Conservation (phyloP, 2,113 vertebrate genomes). For the Nerophis lumbriciformis region DNA sequence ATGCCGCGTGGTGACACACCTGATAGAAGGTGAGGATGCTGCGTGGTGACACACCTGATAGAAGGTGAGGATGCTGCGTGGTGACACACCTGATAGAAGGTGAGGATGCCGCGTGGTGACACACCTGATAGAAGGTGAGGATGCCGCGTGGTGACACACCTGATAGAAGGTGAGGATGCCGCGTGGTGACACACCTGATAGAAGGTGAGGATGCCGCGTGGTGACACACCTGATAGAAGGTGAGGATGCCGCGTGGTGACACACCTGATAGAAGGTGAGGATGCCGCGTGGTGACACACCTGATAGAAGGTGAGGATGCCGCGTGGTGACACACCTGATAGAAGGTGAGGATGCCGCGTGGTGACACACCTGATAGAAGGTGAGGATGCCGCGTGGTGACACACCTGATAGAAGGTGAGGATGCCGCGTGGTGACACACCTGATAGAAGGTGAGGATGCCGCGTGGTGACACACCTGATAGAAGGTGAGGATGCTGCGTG, state of each 20-base stretch:
- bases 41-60: not conserved
- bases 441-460: no score
- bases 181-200: not conserved
- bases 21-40: no score
- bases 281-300: not conserved
- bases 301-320: no score
- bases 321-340: not conserved
- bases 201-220: not conserved
- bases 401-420: not conserved
- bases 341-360: not conserved
- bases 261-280: not conserved
- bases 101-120: not conserved
- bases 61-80: not conserved
- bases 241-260: not conserved
- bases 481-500: not conserved
- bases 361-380: no score
- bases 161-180: no score
- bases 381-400: not conserved
- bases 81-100: no score
- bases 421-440: not conserved
- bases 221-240: no score
- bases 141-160: not conserved
- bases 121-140: not conserved
- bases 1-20: not conserved
- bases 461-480: not conserved